phyloP scores from a whole-genome alignment of 2,113 vertebrate genomes.

The Campylomormyrus tamandua region DNA sequence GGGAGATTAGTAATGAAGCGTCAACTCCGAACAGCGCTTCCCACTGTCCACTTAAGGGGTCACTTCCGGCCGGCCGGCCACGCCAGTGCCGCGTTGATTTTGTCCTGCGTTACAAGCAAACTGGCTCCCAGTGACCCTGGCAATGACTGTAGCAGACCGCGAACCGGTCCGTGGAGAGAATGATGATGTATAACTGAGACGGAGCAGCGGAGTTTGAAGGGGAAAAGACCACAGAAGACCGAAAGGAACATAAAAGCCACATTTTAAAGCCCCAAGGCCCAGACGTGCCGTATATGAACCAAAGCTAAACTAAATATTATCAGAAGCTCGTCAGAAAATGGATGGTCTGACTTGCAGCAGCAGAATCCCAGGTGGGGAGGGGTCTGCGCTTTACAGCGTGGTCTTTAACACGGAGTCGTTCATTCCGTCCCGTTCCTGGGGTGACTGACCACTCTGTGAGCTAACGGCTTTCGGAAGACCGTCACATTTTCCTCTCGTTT shows the following conservation, averaged over 20 bases:
- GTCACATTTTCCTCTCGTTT: constrained; percentile 5
- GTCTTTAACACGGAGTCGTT: background rate
- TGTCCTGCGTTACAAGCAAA: constrained; percentile 30
- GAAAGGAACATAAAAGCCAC: constrained; percentile 11
- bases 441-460: background rate
- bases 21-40: background rate
- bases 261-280: constrained; percentile 13
- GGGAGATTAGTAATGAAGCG: background rate
- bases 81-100: constrained; percentile 22
- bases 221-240: background rate
- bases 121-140: constrained; percentile 23
- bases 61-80: background rate
- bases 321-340: constrained; percentile 28
- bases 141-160: constrained; percentile 38
- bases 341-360: constrained; percentile 32
- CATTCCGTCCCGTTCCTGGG: background rate
- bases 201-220: constrained; percentile 1
- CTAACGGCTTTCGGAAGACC: background rate
- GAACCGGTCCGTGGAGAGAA: constrained; percentile 27
- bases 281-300: constrained; percentile 32
- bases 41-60: background rate
- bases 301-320: constrained; percentile 36
- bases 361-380: constrained; percentile 16
- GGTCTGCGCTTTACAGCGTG: constrained; percentile 13
- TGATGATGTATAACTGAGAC: constrained; percentile 16